phyloP scores from a whole-genome alignment of 2,888 invertebrate genomes.

The Leptinotarsa rubiginosa region DNA sequence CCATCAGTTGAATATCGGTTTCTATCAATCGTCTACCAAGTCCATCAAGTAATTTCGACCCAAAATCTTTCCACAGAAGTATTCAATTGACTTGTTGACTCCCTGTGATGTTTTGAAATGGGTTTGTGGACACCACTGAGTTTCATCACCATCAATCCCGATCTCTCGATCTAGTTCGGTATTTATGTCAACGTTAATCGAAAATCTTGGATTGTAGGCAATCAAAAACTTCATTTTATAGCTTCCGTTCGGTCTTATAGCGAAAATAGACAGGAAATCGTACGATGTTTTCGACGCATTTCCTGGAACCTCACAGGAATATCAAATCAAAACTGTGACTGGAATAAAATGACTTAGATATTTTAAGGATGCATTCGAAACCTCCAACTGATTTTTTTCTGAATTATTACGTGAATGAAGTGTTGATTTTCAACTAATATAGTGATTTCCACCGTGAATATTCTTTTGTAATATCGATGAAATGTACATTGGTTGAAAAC shows the following conservation, averaged over 20 bases:
- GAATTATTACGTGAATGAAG: no score
- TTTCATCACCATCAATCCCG: conserved; percentile 1
- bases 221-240: conserved; percentile 44
- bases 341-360: not conserved
- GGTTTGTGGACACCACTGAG: not conserved
- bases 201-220: conserved; percentile 38
- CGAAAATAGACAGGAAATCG: conserved; percentile 28
- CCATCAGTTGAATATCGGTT: no score
- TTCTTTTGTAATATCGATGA: no score
- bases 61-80: no score
- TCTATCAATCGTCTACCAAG: no score
- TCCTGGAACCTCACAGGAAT: conserved; percentile 22
- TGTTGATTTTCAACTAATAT: no score
- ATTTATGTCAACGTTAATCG: conserved; percentile 43
- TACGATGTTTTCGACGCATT: conserved; percentile 33
- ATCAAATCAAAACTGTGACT: conserved; percentile 24
- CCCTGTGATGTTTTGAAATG: not conserved
- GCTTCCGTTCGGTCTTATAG: conserved; percentile 38
- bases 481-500: no score
- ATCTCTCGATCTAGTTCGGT: conserved; percentile 1
- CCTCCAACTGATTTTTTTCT: no score
- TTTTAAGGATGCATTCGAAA: not conserved
- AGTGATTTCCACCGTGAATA: no score
- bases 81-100: not conserved
- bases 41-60: no score